Evolutionary conservation across 2,797 vertebrate genomes (phyloP), one percentile per base, ranked within the genome.

Genomic region (Iguana delicatissima): DNA sequence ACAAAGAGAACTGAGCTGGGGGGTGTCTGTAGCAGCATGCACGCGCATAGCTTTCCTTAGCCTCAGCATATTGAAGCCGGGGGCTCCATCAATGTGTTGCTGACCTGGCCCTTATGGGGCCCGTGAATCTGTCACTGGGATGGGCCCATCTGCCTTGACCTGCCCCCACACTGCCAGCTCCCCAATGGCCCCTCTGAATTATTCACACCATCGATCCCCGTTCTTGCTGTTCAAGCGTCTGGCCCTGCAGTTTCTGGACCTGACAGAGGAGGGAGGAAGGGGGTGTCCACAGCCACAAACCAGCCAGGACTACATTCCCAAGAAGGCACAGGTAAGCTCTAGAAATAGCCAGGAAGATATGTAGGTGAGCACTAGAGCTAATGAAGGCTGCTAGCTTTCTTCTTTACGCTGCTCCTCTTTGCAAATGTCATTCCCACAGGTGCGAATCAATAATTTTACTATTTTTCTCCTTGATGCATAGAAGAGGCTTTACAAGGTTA

Each of bases 151-250:
- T 38, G 52, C 42, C 62, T 7, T 1, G 9, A n/a, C 72, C 57
- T 10, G 50, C 38, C 79, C 52, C 32, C 62, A 32, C 32, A 77
- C 42, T 20, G 10, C 10, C 46, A 12, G 22, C 4, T 38, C 89
- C 84, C 29, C 57, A 26, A 82, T 3, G 29, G 69, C 64, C 85
- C 79, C 79, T 38, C 76, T 90, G 87, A 90, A 90, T 90, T 87
- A 90, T 90, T 87, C 85, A 90, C 84, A 57, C 77, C 83, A 74
- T 80, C 77, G 76, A 89, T 93, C 88, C 83, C 55, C 69, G 84
- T 95, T 94, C 93, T 72, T 94, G 26, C 89, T 90, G 80, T 8
- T 83, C 69, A n/a, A 90, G 89, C 85, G 80, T 90, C 85, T 90
- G 72, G 38, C 1, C 57, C 64, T 29, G 32, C 42, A 12, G 52